A percentile compares a stretch with the other conserved stretches of the same genome.
These are phyloP conservation scores for Chloroclystis v-ata DNA, from an alignment of 2,888 invertebrate species.

Conservation along the genomic window DNA sequence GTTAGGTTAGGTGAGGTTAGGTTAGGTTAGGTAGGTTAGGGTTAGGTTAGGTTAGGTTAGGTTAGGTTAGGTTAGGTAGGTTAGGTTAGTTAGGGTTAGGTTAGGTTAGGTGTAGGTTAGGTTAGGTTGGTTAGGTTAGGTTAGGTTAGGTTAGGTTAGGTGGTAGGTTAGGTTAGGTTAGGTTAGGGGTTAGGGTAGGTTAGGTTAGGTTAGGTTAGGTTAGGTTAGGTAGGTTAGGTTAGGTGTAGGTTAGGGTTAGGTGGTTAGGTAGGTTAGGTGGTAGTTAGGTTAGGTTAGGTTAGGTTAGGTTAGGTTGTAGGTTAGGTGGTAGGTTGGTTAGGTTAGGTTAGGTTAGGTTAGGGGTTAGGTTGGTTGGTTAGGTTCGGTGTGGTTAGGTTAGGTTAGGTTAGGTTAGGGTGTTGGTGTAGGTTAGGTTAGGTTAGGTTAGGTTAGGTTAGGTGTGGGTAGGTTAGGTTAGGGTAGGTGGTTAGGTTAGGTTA, in stretches of 20 bases:
- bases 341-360: constrained; percentile 10
- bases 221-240: constrained; percentile 9
- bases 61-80: constrained; percentile 22
- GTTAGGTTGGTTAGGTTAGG: constrained; percentile 13
- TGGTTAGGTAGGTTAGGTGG: constrained; percentile 9
- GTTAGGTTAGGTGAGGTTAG: no score
- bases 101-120: constrained; percentile 7
- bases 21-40: constrained; percentile 29
- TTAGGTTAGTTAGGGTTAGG: constrained; percentile 11
- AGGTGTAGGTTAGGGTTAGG: no score
- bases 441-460: no score
- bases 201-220: constrained; percentile 13
- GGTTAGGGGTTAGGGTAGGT: constrained; percentile 12
- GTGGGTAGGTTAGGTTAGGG: no score
- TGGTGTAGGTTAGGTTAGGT: constrained; percentile 20
- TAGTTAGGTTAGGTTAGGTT: constrained; percentile 11
- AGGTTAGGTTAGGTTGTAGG: constrained; percentile 10
- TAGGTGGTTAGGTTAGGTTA: no score
- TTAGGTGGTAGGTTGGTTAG: no score
- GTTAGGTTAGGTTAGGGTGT: constrained; percentile 18
- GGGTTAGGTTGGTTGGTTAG: no score
- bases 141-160: constrained; percentile 14
- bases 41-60: constrained; percentile 27
- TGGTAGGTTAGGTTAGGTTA: no score
- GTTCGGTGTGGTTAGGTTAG: constrained; percentile 16